These are phyloP conservation scores for Sebastes diploproa DNA, from an alignment of 2,797 vertebrate species.

Conservation along the genomic window DNA sequence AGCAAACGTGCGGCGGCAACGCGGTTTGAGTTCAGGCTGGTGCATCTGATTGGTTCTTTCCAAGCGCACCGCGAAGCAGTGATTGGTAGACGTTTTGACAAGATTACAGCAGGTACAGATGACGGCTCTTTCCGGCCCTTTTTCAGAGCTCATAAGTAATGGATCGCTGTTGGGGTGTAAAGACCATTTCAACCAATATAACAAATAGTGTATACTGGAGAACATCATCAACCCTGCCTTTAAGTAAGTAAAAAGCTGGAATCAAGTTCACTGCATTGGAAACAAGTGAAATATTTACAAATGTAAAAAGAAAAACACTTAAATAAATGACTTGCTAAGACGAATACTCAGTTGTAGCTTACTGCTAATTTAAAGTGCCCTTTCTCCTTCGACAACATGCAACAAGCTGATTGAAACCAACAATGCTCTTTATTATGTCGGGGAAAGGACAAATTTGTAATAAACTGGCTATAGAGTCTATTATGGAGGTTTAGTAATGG, in stretches of 20 bases:
- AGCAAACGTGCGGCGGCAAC: no score
- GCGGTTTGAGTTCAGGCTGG: no score
- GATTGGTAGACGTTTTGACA: no score
- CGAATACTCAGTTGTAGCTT: neutral
- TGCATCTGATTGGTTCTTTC: no score
- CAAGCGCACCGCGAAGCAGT: no score
- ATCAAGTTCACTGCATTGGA: neutral
- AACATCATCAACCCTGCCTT: no score
- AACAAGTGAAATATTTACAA: neutral
- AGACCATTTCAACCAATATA: no score
- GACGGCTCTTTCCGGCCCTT: no score
- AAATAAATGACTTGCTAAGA: neutral
- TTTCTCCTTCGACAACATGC: neutral
- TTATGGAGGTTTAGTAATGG: conserved; percentile 49
- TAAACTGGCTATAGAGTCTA: conserved; percentile 32
- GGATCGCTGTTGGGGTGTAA: no score
- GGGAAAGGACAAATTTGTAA: conserved; percentile 4
- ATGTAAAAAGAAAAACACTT: neutral
- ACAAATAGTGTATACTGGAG: no score
- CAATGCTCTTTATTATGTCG: conserved; percentile 13
- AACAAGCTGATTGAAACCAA: neutral
- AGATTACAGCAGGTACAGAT: no score
- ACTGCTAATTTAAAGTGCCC: neutral
- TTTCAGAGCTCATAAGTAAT: no score
- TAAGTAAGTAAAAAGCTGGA: neutral